Conservation (phyloP, 2,797 vertebrate genomes). For the Anolis apletophallus region DNA sequence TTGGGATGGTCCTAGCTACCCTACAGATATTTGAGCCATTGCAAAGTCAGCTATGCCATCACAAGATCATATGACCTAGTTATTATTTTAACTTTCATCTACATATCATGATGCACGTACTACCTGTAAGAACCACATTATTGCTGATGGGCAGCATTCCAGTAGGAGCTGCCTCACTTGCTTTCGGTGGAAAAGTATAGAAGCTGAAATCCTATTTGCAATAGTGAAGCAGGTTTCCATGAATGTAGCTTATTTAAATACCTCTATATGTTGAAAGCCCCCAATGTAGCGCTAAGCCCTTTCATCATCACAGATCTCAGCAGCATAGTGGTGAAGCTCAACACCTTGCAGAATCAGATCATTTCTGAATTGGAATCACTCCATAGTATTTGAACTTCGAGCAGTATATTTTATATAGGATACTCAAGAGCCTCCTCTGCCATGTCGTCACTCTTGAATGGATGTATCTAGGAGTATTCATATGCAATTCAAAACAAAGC, state of each 20-base stretch:
- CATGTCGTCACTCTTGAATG: background rate
- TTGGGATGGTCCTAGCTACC: too few relatives aligned
- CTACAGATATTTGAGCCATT: too few relatives aligned
- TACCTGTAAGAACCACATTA: too few relatives aligned
- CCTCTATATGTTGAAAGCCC: background rate
- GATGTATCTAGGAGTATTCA: conserved; percentile 34
- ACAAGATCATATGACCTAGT: too few relatives aligned
- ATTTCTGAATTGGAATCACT: background rate
- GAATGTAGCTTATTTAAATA: background rate
- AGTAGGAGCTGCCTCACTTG: background rate
- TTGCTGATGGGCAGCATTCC: background rate
- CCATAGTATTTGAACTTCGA: background rate
- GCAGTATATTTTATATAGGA: background rate
- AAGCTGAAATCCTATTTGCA: background rate
- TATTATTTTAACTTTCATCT: too few relatives aligned
- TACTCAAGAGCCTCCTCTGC: background rate
- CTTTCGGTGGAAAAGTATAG: background rate
- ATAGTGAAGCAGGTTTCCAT: background rate
- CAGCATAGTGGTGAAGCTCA: background rate
- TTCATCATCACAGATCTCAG: background rate
- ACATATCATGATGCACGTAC: too few relatives aligned
- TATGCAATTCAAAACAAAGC: conserved; percentile 35
- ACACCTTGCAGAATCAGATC: background rate
- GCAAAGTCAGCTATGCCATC: too few relatives aligned
- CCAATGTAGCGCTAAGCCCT: background rate